Evolutionary conservation across 1,140 invertebrate genomes (phyloP), one percentile per base, ranked within the genome.

Genomic region (Apis florea): DNA sequence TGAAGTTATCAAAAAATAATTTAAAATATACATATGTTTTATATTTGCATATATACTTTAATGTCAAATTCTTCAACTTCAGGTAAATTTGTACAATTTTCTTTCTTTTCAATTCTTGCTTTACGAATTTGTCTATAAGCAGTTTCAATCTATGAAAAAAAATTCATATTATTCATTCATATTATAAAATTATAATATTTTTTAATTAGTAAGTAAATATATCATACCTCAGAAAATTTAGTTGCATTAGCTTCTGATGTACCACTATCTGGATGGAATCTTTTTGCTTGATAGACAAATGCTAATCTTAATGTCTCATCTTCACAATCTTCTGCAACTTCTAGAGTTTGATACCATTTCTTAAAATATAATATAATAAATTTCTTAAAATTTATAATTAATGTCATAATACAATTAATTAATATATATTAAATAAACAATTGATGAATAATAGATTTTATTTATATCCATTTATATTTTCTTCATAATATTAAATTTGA

Each of bases 211-310:
- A 73, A 66, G 21, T 17, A 4, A 58, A 63, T 19, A 61, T 69
- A 59, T 80, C 53, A 63, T 92, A 97, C 95, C 90, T 96, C 93
- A 71, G 96, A 95, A 94, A 98, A 98, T 92, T 96, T 96, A 11
- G 94, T 93, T 51, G 95, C 94, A 92, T 95, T 94, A 24, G 97
- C 96, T 85, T 96, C 95, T 5, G 94, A 90, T 5, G 94, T 94
- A 4, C 96, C 95, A 73, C 96, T 96, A 89, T 98, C 97, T 0
- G 97, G 97, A 94, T 98, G 97, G 91, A 96, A 97, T 82, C 94
- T 94, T 91, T 98, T 98, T 0, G 96, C 97, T 40, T 97, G 91
- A 77, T 95, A 91, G 31, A 98, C 92, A 90, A 97, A 98, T 54
- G 97, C 95, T 64, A 95, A 88, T 82, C 96, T 94, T 11, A 97